Evolutionary conservation across 2,888 invertebrate species (phyloP).

Genomic region (Trissolcus brochymenae): DNA sequence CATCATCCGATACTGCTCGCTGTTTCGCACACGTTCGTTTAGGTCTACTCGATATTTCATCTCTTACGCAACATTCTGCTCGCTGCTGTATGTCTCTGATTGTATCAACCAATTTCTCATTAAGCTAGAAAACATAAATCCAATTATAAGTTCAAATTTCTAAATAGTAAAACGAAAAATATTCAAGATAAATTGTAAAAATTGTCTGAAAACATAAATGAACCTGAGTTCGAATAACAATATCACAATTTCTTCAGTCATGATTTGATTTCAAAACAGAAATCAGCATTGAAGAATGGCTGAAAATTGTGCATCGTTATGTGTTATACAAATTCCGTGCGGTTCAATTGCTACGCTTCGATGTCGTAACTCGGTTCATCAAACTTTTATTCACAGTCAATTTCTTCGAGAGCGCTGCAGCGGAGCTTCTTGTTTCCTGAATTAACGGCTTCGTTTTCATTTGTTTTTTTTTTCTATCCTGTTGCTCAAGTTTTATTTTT

Average conservation of each 20-base stretch:
- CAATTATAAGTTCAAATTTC: not conserved
- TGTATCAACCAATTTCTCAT: not conserved
- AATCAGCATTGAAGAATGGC: too few relatives aligned
- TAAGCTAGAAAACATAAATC: not conserved
- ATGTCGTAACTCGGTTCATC: conserved; percentile 47
- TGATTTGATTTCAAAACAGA: not conserved
- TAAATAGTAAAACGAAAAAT: too few relatives aligned
- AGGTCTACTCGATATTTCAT: conserved; percentile 60
- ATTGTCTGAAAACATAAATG: too few relatives aligned
- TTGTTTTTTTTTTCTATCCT: conserved; percentile 7
- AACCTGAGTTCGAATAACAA: too few relatives aligned
- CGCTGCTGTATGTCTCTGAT: not conserved
- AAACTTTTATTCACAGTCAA: conserved; percentile 44
- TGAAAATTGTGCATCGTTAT: too few relatives aligned
- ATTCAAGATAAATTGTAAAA: not conserved
- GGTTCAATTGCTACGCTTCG: conserved; percentile 2
- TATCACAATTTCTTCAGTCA: too few relatives aligned
- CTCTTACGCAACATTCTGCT: not conserved
- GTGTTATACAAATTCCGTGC: conserved; percentile 1
- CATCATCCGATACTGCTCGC: conserved; percentile 67
- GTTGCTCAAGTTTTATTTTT: conserved; percentile 2
- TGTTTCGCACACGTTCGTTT: conserved; percentile 54
- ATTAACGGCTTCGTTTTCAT: conserved; percentile 12
- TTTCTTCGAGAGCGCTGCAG: conserved; percentile 18
- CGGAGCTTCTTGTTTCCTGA: conserved; percentile 42